Conservation (phyloP, 2,113 vertebrate species). For the Sterna hirundo region DNA sequence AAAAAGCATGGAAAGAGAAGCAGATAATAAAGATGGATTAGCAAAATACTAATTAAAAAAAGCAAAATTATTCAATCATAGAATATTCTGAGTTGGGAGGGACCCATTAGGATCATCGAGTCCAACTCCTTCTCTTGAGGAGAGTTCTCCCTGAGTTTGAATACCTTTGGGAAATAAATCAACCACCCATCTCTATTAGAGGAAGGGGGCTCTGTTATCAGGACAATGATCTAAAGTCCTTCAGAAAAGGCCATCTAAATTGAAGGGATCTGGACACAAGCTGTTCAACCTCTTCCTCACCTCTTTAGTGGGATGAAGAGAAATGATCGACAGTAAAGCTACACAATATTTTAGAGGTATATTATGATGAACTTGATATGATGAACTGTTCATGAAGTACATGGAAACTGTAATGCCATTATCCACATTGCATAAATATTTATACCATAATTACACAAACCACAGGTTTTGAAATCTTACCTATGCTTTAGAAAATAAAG, state of each 20-base stretch:
- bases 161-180: not conserved
- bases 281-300: not conserved
- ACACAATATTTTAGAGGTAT: not conserved
- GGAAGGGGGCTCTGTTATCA: not conserved
- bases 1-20: not conserved
- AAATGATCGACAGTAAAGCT: not conserved
- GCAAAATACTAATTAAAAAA: not conserved
- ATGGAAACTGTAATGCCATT: not conserved
- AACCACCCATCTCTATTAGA: not conserved
- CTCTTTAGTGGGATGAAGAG: not conserved
- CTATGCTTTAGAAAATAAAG: not conserved
- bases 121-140: not conserved
- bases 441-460: not conserved
- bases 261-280: not conserved
- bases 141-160: not conserved
- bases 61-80: not conserved
- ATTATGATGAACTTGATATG: not conserved
- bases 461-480: not conserved
- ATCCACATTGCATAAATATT: not conserved
- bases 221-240: not conserved
- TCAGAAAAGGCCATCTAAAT: not conserved
- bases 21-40: not conserved
- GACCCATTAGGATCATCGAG: not conserved
- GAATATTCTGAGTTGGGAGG: not conserved
- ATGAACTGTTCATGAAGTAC: not conserved